phyloP scores from a whole-genome alignment of 2,113 vertebrate genomes.

The Cyprinus carpio region DNA sequence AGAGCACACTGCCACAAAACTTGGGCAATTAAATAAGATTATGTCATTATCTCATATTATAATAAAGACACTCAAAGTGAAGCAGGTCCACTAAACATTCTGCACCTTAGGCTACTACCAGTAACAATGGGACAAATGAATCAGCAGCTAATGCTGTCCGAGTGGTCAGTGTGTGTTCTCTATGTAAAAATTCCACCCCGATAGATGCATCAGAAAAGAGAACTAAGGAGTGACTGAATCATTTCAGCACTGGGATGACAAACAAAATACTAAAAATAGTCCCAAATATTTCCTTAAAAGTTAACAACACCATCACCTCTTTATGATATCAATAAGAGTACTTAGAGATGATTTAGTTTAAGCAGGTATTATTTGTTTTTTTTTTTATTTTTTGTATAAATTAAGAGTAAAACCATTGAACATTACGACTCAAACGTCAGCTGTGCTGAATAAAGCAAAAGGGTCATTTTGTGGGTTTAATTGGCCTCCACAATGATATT shows the following conservation, averaged over 20 bases:
- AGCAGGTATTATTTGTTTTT: neutral
- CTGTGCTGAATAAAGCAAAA: neutral
- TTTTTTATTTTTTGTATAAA: neutral
- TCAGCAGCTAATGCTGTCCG: constrained; percentile 29
- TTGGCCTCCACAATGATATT: neutral
- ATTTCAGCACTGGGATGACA: neutral
- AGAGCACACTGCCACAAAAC: neutral
- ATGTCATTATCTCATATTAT: neutral
- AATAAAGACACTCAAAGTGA: neutral
- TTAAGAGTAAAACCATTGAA: neutral
- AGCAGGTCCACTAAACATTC: neutral
- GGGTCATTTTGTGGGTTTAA: constrained; percentile 17
- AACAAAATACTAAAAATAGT: constrained; percentile 11
- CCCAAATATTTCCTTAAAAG: neutral
- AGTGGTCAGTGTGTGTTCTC: constrained; percentile 41
- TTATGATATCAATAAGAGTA: neutral
- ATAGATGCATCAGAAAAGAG: constrained; percentile 1
- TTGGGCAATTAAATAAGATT: neutral
- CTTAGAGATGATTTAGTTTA: neutral
- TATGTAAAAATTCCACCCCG: neutral
- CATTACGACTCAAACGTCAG: neutral
- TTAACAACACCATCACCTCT: neutral
- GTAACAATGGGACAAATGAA: constrained; percentile 45
- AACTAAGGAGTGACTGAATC: constrained; percentile 2
- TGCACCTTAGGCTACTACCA: constrained; percentile 3